phyloP scores from a whole-genome alignment of 64 coral and sea anemone genomes.

The Cladopsammia gracilis region DNA sequence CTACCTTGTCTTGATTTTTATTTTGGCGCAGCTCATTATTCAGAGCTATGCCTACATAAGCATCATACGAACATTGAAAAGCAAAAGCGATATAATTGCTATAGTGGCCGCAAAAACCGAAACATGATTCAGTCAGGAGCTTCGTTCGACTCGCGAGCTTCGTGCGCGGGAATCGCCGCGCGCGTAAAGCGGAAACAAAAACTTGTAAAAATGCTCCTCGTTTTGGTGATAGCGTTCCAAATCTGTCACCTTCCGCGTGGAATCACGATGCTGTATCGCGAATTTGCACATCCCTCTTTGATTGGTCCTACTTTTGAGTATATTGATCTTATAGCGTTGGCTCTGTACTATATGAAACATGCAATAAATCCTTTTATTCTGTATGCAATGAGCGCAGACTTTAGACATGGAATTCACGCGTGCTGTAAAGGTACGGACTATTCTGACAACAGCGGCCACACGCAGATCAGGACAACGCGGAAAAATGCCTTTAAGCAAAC shows the following conservation, averaged over 20 bases:
- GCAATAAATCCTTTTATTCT: slow-evolving; percentile 69
- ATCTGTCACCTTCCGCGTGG: slow-evolving; percentile 79
- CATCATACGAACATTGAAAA: slow-evolving; percentile 24
- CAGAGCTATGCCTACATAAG: slow-evolving; percentile 49
- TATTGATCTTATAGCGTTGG: slow-evolving; percentile 49
- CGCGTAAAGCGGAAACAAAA: slow-evolving; percentile 60
- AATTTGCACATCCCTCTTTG: slow-evolving; percentile 31
- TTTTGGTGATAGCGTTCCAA: slow-evolving; percentile 68
- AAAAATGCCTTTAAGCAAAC: neutral
- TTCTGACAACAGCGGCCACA: neutral
- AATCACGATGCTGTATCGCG: slow-evolving; percentile 70
- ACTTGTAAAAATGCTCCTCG: slow-evolving; percentile 83
- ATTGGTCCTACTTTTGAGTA: slow-evolving; percentile 11
- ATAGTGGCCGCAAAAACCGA: neutral
- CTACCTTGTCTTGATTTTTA: slow-evolving; percentile 58
- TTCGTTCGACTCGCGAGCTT: neutral
- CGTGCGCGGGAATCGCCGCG: slow-evolving; percentile 9
- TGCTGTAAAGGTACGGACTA: neutral
- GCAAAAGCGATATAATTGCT: slow-evolving; percentile 57
- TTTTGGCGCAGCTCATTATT: slow-evolving; percentile 40
- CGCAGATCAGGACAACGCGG: neutral
- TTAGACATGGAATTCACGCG: slow-evolving; percentile 21
- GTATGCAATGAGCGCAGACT: slow-evolving; percentile 55
- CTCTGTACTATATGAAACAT: slow-evolving; percentile 66
- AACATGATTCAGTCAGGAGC: neutral